phyloP scores from a whole-genome alignment of 2,113 vertebrate species.

The Tetrax tetrax region DNA sequence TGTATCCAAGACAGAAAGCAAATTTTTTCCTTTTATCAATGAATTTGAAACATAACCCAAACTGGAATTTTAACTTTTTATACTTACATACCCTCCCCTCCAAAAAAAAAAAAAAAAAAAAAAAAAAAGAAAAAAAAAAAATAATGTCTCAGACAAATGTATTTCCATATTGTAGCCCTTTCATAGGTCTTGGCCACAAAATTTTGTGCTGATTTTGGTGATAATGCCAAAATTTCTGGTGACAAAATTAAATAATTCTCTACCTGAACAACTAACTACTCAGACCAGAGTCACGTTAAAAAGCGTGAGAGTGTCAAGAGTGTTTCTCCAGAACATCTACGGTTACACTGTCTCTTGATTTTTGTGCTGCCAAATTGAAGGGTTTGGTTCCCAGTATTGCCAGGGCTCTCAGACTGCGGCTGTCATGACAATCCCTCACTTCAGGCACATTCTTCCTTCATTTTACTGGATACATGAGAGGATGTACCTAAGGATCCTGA shows the following conservation, averaged over 20 bases:
- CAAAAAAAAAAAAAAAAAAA: background rate
- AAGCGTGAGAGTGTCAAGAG: background rate
- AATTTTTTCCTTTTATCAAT: background rate
- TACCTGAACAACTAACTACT: background rate
- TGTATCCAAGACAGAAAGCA: background rate
- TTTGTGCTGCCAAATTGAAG: background rate
- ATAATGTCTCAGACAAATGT: background rate
- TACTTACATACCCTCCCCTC: background rate
- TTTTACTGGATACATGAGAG: constrained; percentile 31
- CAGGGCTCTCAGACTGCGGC: background rate
- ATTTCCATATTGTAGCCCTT: background rate
- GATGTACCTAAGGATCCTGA: too few relatives aligned
- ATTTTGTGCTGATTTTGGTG: background rate
- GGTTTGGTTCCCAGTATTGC: background rate
- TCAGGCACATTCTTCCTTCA: constrained; percentile 27
- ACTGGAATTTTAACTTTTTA: background rate
- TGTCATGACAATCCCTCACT: constrained; percentile 22
- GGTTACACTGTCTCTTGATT: background rate
- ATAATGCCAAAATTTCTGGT: background rate
- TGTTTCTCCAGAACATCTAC: background rate
- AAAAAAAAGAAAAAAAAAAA: background rate
- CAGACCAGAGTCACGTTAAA: background rate
- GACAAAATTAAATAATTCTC: background rate
- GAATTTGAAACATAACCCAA: background rate
- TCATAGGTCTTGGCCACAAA: background rate